These are phyloP conservation scores for Drosophila testacea DNA, from an alignment of 2,888 invertebrate genomes.

Conservation along the genomic window DNA sequence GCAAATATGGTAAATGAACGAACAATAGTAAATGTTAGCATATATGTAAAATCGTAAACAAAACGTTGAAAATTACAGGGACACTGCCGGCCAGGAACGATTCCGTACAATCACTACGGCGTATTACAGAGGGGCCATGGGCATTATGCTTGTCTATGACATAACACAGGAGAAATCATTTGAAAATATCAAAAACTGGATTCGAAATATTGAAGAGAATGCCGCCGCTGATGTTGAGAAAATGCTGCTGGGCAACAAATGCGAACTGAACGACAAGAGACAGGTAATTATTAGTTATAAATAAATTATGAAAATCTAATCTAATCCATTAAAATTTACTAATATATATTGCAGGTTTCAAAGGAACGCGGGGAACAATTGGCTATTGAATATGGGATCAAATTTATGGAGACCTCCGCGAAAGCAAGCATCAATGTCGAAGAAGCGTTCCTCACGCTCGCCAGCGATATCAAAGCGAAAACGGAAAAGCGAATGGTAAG, in stretches of 20 bases:
- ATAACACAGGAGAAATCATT: constrained; percentile 99
- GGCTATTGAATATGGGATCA: constrained; percentile 98
- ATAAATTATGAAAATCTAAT: background rate
- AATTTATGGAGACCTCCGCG: constrained; percentile 99
- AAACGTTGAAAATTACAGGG: constrained; percentile 87
- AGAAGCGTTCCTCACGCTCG: constrained; percentile 98
- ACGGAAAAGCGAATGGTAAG: constrained; percentile 98
- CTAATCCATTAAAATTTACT: constrained; percentile 69
- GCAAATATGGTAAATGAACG: constrained; percentile 95
- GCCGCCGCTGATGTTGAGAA: constrained; percentile 99
- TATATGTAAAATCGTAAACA: constrained; percentile 69
- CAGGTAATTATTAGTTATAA: constrained; percentile 87
- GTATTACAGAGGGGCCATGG: constrained; percentile 99
- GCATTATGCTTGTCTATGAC: constrained; percentile 99
- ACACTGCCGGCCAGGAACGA: constrained; percentile 99
- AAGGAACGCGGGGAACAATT: constrained; percentile 98
- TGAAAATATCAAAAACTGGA: constrained; percentile 99
- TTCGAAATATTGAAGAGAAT: constrained; percentile 99
- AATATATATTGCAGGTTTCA: constrained; percentile 88
- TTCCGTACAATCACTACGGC: constrained; percentile 99
- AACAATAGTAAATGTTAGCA: background rate
- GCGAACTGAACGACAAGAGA: constrained; percentile 98
- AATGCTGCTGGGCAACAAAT: constrained; percentile 99
- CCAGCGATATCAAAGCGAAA: constrained; percentile 98
- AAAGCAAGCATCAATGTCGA: constrained; percentile 99